Base-by-base conservation (phyloP, 2,888 invertebrate species). In the Philonicus albiceps region DNA sequence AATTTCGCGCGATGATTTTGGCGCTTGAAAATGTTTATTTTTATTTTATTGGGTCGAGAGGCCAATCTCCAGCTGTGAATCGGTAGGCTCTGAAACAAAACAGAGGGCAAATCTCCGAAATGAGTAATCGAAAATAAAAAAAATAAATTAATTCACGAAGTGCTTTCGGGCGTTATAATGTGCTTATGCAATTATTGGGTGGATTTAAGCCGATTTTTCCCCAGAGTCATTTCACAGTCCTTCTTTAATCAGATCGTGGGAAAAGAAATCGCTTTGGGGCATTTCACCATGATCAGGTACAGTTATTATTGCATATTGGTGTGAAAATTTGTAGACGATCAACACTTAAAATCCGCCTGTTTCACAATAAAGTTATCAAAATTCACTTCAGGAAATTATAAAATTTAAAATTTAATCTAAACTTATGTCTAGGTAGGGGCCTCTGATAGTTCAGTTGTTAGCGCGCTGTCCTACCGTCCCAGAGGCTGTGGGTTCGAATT, bases 151-250 rank as follows among this genome's bases (percentile, higher is more conserved):
- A 80, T 27, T 80, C 83, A 55, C 55, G 64, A 83, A 37, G 27
- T 83, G 55, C 83, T 83, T 11, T 83, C 83, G 72, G 64, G 64
- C 83, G 83, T 55, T 64, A 83, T 83, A 83, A 83, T 64, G 37
- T 72, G 83, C 31, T 83, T 83, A 83, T 83, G 72, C 83, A 83
- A 83, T 83, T 64, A 83, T 83, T 83, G 31, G 83, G 11, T 34
- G 83, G 83, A 83, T 83, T 83, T 83, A 64, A 64, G 30, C 34
- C 40, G 13, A 49, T 30, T n/a, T 53, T 80, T 31, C 13, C 37
- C 22, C 55, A 19, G n/a, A 64, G 72, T 49, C 31, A 75, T 75
- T 31, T 75, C 49, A n/a, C 27, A 49, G 34, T 64, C 19, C 37
- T 64, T 27, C 37, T 55, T 83, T 22, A 64, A 64, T 13, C 64